Evolutionary conservation across 2,113 vertebrate species (phyloP), one percentile per base, ranked within the genome.

Genomic region (Danionella cerebrum): DNA sequence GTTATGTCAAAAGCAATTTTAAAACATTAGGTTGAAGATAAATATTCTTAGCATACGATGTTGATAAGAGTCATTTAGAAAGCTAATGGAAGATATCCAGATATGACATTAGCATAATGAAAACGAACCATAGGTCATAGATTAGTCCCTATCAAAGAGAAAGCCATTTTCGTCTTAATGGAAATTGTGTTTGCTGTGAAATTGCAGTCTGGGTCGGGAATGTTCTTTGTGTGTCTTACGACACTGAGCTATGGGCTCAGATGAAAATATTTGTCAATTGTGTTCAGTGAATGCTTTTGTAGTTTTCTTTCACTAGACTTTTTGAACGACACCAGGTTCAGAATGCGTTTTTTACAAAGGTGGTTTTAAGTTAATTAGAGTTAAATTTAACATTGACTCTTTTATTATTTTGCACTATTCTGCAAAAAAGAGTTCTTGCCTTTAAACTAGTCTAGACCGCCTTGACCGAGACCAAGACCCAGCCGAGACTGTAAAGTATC

Each of bases 51-150:
- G 45, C 58, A 45, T 31, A 45, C 39, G 33, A 33, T 60, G 25
- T 31, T 44, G 58, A 60, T 60, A 44, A 60, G 11, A 45, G 24
- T 60, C 39, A 60, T 60, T 60, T 60, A 60, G 39, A 60, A 60
- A 33, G 58, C 58, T 60, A 45, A 60, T 60, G 58, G 39, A 45
- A 60, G 58, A 60, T 45, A 31, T 45, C 58, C 41, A 60, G 58
- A 60, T 45, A 60, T 60, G 39, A 45, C 39, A 60, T 60, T 60
- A 60, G 57, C 57, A 60, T 60, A 60, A 60, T 60, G 57, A 60
- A 25, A 59, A 44, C 5, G 3, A 60, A 60, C n/a, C 24, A 51
- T 39, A 44, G 53, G 25, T 27, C 70, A 31, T 36, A 45, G 14
- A 42, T 42, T 67, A 25, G 24, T 60, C 35, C 53, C 57, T 45